Conservation (phyloP, 2,888 invertebrate genomes). For the Pandemis corylana region DNA sequence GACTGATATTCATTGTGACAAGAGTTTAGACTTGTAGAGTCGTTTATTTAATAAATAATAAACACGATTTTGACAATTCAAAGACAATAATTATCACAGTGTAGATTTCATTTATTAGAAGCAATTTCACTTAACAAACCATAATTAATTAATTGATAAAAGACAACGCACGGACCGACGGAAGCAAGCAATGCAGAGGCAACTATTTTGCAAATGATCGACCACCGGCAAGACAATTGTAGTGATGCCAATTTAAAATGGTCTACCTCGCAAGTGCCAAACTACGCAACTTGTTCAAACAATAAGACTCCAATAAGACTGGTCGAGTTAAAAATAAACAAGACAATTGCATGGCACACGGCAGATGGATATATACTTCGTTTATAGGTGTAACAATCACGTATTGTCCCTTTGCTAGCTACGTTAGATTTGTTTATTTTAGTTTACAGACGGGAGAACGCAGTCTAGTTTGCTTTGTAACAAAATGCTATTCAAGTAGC, state of each 20-base stretch:
- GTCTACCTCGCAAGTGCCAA: conserved; percentile 58
- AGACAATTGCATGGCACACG: conserved; percentile 70
- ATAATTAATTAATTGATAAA: conserved; percentile 9
- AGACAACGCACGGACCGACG: conserved; percentile 45
- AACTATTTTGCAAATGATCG: conserved; percentile 62
- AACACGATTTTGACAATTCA: conserved; percentile 9
- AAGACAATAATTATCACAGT: neutral
- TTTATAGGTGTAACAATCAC: conserved; percentile 55
- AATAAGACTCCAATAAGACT: conserved; percentile 56
- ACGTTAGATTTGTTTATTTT: conserved; percentile 38
- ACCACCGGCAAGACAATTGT: conserved; percentile 61
- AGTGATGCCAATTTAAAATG: conserved; percentile 65
- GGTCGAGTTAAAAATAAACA: conserved; percentile 75
- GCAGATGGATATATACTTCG: conserved; percentile 61
- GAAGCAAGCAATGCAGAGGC: conserved; percentile 60
- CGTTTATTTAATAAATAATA: neutral
- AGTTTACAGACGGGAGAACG: conserved; percentile 29
- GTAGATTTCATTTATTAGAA: conserved; percentile 2
- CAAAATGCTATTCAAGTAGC: conserved; percentile 32
- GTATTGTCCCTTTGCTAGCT: conserved; percentile 53
- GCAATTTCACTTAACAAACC: neutral
- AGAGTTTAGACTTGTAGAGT: conserved; percentile 24
- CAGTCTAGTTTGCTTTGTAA: conserved; percentile 37
- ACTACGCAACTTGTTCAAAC: conserved; percentile 47
- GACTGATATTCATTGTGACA: conserved; percentile 42